Conservation (phyloP, 2,888 invertebrate genomes). For the Meta bourneti region DNA sequence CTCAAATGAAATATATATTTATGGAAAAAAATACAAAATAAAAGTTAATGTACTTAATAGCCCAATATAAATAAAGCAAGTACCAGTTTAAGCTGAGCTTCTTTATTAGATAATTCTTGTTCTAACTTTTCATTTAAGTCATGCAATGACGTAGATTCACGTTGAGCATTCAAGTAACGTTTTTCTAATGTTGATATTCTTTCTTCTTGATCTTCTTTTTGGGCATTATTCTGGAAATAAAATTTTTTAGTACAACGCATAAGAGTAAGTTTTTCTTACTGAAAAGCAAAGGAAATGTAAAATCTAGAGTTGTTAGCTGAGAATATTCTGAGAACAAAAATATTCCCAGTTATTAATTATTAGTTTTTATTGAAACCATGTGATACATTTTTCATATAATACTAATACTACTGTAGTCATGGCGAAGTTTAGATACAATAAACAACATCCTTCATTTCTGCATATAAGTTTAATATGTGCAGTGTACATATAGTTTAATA, state of each 20-base stretch:
- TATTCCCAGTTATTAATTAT: too few species aligned
- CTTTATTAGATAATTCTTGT: slow-evolving; percentile 98
- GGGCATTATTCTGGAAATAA: slow-evolving; percentile 87
- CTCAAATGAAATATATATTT: neutral
- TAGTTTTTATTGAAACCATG: too few species aligned
- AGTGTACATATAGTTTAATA: too few species aligned
- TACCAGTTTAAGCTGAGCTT: slow-evolving; percentile 92
- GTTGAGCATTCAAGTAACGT: slow-evolving; percentile 95
- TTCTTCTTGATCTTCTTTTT: slow-evolving; percentile 98
- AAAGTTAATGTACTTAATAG: neutral
- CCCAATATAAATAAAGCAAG: neutral
- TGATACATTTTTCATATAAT: too few species aligned
- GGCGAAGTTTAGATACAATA: too few species aligned
- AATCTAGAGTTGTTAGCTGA: neutral
- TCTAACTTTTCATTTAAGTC: slow-evolving; percentile 99
- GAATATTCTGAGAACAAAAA: too few species aligned
- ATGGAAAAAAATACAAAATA: neutral
- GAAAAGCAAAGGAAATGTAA: neutral
- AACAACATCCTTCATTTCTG: too few species aligned
- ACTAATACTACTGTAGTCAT: too few species aligned
- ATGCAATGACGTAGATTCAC: slow-evolving; percentile 97
- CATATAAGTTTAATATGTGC: too few species aligned
- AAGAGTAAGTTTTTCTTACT: neutral
- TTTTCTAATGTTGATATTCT: slow-evolving; percentile 98
- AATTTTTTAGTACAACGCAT: neutral